Percentiles rank a stretch among this genome's conserved stretches.
Evolutionary conservation across 2,113 vertebrate species (phyloP).

Genomic region (Ia io): DNA sequence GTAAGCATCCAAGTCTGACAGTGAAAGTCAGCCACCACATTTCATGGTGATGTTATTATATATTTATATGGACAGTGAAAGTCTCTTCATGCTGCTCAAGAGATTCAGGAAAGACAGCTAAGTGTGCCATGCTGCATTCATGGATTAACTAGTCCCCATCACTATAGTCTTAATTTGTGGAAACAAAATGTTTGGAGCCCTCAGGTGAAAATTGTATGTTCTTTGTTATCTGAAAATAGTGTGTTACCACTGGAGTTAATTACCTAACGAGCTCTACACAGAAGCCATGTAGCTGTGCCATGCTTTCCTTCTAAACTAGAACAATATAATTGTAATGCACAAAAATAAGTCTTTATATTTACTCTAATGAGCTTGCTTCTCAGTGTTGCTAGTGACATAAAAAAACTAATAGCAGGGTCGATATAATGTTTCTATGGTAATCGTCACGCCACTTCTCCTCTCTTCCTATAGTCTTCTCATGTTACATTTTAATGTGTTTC

Average conservation of each 20-base stretch:
- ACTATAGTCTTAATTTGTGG: not conserved
- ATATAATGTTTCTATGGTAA: conserved; percentile 64
- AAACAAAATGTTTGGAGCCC: not conserved
- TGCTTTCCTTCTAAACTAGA: conserved; percentile 48
- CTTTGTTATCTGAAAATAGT: conserved; percentile 47
- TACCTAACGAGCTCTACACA: conserved; percentile 1
- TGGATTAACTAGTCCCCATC: not conserved
- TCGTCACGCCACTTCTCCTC: conserved; percentile 61
- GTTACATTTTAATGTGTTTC: conserved; percentile 73
- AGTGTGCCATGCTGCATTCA: not conserved
- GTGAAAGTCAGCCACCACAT: not conserved
- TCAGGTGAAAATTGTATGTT: conserved; percentile 21
- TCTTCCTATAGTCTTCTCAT: conserved; percentile 66
- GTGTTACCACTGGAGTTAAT: conserved; percentile 40
- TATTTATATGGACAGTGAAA: not conserved
- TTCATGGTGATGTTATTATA: not conserved
- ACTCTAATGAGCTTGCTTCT: conserved; percentile 63
- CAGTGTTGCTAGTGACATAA: conserved; percentile 45
- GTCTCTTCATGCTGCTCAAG: not conserved
- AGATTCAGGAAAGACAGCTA: not conserved
- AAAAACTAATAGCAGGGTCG: conserved; percentile 37
- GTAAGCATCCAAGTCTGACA: not conserved
- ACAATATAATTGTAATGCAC: conserved; percentile 59
- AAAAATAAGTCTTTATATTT: conserved; percentile 63
- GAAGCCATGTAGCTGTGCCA: conserved; percentile 35